Conservation (phyloP, 1,140 invertebrate genomes). For the Thrips palmi region DNA sequence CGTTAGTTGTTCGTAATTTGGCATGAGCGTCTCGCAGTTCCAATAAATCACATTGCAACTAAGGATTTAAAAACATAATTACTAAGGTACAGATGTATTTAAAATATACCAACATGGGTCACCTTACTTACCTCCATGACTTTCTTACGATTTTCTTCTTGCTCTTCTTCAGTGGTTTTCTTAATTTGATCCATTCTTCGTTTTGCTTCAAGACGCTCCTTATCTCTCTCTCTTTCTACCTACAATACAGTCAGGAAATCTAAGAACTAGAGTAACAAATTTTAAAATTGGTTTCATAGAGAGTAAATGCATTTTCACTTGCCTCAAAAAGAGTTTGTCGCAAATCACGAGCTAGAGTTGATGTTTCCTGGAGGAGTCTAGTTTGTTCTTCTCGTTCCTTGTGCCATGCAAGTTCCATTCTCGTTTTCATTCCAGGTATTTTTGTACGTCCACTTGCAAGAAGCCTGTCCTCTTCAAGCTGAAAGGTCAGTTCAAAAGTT, state of each 20-base stretch:
- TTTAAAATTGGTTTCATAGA: constrained; percentile 1
- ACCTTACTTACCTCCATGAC: constrained; percentile 33
- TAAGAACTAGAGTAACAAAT: neutral
- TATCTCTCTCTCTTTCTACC: constrained; percentile 72
- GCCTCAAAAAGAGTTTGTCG: constrained; percentile 73
- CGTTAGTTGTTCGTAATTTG: constrained; percentile 78
- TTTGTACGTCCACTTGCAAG: constrained; percentile 62
- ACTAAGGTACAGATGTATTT: neutral
- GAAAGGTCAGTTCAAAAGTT: constrained; percentile 15
- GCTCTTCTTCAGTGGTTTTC: constrained; percentile 68
- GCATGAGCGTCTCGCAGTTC: constrained; percentile 80
- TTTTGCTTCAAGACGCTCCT: constrained; percentile 71
- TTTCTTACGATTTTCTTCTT: constrained; percentile 73
- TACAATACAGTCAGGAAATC: constrained; percentile 21
- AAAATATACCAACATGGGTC: neutral
- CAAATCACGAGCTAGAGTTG: constrained; percentile 73
- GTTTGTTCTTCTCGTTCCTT: constrained; percentile 89
- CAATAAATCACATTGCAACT: constrained; percentile 71
- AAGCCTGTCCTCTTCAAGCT: constrained; percentile 67
- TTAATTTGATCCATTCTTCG: constrained; percentile 69
- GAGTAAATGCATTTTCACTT: constrained; percentile 10
- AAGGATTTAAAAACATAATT: neutral
- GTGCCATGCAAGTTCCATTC: constrained; percentile 87
- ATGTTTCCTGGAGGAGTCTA: constrained; percentile 72
- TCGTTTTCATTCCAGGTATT: constrained; percentile 65